A percentile compares a stretch with the other conserved stretches of the same genome.
phyloP scores from a whole-genome alignment of 2,888 invertebrate genomes.

The Agrenia bidenticulata region DNA sequence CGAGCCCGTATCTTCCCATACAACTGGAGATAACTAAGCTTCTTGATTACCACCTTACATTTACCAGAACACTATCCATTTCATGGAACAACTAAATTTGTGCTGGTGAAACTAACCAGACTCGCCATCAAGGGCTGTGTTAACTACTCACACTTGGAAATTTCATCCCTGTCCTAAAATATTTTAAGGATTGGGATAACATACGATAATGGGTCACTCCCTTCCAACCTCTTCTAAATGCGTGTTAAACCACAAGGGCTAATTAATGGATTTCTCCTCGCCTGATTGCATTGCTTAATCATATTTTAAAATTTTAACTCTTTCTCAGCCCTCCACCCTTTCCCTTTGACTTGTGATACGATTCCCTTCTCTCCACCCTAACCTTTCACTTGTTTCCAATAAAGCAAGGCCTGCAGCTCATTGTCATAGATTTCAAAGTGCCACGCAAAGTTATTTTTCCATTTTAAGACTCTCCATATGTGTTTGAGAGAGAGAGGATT shows the following conservation, averaged over 20 bases:
- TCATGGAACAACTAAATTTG: not conserved
- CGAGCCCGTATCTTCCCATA: too few relatives aligned
- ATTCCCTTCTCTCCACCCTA: not conserved
- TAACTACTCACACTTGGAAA: conserved; percentile 28
- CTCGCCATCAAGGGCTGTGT: conserved; percentile 18
- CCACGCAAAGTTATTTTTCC: conserved; percentile 23
- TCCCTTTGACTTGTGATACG: not conserved
- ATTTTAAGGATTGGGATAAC: conserved; percentile 3
- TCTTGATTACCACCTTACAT: conserved; percentile 12
- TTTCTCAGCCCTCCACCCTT: not conserved
- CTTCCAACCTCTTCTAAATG: conserved; percentile 15
- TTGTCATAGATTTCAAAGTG: not conserved
- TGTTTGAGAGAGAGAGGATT: too few relatives aligned
- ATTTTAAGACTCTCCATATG: not conserved
- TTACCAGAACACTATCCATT: conserved; percentile 1
- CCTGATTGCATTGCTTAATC: conserved; percentile 40
- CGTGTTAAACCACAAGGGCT: conserved; percentile 25
- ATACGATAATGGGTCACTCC: conserved; percentile 24
- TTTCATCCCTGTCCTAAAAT: conserved; percentile 17
- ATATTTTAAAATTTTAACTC: conserved; percentile 24
- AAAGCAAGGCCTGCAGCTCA: conserved; percentile 2
- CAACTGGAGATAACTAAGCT: conserved; percentile 3
- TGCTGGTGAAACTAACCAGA: conserved; percentile 8
- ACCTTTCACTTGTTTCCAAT: conserved; percentile 11
- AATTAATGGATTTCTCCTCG: conserved; percentile 46